Percentiles rank a stretch among this genome's conserved stretches.
These are phyloP conservation scores for Mesorhabditis belari DNA, from an alignment of 2,888 invertebrate species.

Conservation along the genomic window DNA sequence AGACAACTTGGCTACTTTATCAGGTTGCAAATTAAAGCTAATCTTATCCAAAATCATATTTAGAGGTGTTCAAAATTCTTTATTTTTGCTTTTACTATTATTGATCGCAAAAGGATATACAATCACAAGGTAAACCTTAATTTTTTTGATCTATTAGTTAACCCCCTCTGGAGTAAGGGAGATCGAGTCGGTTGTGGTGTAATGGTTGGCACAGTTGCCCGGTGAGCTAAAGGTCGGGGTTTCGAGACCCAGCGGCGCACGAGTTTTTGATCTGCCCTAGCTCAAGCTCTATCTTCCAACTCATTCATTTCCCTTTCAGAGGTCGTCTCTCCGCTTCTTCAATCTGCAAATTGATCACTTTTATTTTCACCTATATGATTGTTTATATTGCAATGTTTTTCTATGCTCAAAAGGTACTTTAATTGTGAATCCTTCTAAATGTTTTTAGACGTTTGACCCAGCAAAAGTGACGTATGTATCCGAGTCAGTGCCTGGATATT, in stretches of 20 bases:
- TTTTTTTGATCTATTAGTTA: not conserved
- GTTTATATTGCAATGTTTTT: constrained; percentile 72
- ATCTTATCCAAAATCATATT: constrained; percentile 44
- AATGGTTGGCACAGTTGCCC: no score
- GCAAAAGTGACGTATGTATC: constrained; percentile 82
- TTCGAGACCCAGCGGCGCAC: no score
- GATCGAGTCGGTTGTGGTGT: no score
- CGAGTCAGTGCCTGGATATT: constrained; percentile 80
- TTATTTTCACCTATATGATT: constrained; percentile 71
- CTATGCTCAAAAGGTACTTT: constrained; percentile 22
- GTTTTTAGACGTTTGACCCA: constrained; percentile 75
- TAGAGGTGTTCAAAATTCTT: constrained; percentile 69
- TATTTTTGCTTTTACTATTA: constrained; percentile 72
- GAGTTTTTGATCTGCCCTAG: no score
- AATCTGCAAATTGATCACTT: constrained; percentile 71
- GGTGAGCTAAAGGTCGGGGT: no score
- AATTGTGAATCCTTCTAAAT: not conserved
- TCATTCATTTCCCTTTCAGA: not conserved
- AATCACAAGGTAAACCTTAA: constrained; percentile 55
- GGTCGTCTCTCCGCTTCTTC: constrained; percentile 70
- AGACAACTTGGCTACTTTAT: constrained; percentile 56
- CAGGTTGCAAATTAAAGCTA: constrained; percentile 14
- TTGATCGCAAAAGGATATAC: constrained; percentile 83
- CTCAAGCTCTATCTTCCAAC: not conserved
- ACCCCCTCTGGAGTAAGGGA: no score